Conservation (phyloP, 2,113 vertebrate genomes). For the Malurus elegans region DNA sequence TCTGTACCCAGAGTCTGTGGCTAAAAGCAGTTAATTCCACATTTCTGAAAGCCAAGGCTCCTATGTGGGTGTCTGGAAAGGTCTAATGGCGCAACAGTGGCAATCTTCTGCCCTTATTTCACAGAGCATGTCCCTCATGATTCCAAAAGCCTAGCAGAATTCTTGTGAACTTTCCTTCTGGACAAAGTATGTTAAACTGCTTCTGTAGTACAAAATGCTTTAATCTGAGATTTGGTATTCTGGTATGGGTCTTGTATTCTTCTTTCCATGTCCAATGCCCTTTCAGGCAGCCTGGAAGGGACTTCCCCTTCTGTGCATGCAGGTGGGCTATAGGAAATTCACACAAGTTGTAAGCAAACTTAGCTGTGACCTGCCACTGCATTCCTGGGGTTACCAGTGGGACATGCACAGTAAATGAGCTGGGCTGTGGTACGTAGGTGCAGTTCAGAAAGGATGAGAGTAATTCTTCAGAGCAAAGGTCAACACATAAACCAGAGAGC, state of each 20-base stretch:
- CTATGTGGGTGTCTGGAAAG: background rate
- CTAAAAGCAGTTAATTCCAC: background rate
- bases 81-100: background rate
- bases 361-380: accelerated
- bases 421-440: background rate
- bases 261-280: background rate
- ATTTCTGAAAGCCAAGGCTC: background rate
- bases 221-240: background rate
- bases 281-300: background rate
- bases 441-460: background rate
- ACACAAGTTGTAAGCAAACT: background rate
- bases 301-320: background rate
- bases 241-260: background rate
- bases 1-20: background rate
- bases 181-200: background rate
- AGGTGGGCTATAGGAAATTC: background rate
- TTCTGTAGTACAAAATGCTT: background rate
- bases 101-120: background rate
- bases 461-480: background rate
- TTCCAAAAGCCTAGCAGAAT: background rate
- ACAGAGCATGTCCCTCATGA: background rate
- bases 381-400: background rate
- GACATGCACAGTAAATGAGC: accelerated
- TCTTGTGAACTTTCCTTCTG: background rate
- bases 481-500: background rate